Percentiles rank a stretch among this genome's conserved stretches.
These are phyloP conservation scores for Anastatus disparis DNA, from an alignment of 1,140 invertebrate genomes.

Conservation along the genomic window DNA sequence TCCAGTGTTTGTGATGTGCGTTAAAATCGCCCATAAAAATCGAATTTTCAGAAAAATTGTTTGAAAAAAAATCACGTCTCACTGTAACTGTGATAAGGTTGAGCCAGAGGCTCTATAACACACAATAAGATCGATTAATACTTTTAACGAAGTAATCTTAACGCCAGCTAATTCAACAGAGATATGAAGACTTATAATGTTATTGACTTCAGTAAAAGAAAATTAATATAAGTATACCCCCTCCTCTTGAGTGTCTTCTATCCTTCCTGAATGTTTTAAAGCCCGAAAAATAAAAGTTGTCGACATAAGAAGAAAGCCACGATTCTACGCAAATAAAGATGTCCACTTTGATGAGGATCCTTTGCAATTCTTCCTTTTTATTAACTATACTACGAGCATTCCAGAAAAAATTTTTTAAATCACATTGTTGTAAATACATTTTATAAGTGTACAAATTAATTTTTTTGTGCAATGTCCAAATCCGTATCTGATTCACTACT, in stretches of 20 bases:
- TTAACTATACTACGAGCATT: slow-evolving; percentile 25
- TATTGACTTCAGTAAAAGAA: not conserved
- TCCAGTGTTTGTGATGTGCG: too few species aligned
- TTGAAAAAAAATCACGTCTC: too few species aligned
- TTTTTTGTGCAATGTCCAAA: too few species aligned
- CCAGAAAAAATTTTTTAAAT: slow-evolving; percentile 22
- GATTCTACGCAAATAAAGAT: slow-evolving; percentile 23
- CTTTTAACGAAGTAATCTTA: not conserved
- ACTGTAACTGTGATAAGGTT: not conserved
- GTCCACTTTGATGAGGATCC: too few species aligned
- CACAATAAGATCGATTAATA: not conserved
- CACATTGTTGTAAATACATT: not conserved
- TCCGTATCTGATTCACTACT: too few species aligned
- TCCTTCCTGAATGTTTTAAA: slow-evolving; percentile 17
- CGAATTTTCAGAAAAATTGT: slow-evolving; percentile 27
- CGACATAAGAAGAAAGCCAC: too few species aligned
- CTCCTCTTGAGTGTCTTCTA: not conserved
- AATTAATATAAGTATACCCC: slow-evolving; percentile 23
- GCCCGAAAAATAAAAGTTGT: too few species aligned
- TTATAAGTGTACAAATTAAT: not conserved
- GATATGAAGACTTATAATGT: not conserved
- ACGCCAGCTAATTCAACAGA: slow-evolving; percentile 6
- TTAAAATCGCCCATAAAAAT: too few species aligned
- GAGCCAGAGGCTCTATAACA: slow-evolving; percentile 25
- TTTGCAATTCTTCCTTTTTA: too few species aligned